These are phyloP conservation scores for Regulus satrapa DNA, from an alignment of 2,113 vertebrate genomes.

Conservation along the genomic window DNA sequence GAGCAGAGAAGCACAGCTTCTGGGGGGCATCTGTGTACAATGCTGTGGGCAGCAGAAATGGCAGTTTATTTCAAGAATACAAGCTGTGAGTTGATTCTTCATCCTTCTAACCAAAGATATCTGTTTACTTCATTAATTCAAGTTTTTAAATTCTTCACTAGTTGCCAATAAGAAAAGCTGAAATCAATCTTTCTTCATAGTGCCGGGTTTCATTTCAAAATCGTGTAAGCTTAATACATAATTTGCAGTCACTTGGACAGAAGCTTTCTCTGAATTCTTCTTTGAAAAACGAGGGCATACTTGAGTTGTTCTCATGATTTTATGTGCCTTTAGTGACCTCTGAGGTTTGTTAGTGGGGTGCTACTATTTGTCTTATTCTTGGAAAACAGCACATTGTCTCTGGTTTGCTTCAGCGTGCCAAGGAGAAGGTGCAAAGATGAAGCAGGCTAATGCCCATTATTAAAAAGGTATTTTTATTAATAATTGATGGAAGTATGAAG, in stretches of 20 bases:
- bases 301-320: neutral
- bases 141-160: neutral
- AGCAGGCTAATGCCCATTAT: neutral
- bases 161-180: neutral
- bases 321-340: neutral
- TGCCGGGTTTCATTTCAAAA: neutral
- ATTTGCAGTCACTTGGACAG: neutral
- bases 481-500: too few relatives aligned
- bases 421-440: neutral
- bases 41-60: neutral
- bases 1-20: neutral
- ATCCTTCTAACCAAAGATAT: neutral
- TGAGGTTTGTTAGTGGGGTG: neutral
- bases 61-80: neutral
- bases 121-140: neutral
- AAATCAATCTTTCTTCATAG: neutral
- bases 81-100: neutral
- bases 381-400: neutral
- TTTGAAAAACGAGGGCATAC: neutral
- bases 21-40: accelerated
- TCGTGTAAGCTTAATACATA: neutral
- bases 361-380: neutral
- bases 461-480: neutral
- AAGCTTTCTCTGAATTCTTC: neutral
- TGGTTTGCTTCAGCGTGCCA: neutral